A percentile compares a stretch with the other conserved stretches of the same genome.
phyloP scores from a whole-genome alignment of 2,113 vertebrate genomes.

The Misgurnus mizolepis region DNA sequence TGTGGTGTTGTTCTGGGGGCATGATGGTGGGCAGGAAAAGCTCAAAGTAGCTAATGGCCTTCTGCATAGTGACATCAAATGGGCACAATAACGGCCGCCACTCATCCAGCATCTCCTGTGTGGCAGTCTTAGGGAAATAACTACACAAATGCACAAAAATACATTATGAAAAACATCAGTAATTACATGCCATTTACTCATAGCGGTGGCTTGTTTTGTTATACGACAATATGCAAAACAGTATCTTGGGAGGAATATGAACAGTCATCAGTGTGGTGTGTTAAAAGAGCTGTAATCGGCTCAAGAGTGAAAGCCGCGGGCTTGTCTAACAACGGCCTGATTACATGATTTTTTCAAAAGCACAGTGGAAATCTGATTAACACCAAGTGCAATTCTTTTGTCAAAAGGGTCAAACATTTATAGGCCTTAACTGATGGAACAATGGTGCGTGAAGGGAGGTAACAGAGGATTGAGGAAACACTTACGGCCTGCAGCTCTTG shows the following conservation, averaged over 20 bases:
- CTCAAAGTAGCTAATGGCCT: slow-evolving; percentile 95
- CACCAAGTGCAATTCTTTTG: slow-evolving; percentile 11
- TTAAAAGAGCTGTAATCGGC: slow-evolving; percentile 51
- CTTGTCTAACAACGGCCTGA: slow-evolving; percentile 56
- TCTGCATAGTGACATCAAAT: slow-evolving; percentile 81
- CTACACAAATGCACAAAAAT: slow-evolving; percentile 58
- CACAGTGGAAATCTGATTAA: slow-evolving; percentile 42
- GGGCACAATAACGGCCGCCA: slow-evolving; percentile 71
- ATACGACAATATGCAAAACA: slow-evolving; percentile 12
- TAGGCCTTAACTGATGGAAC: slow-evolving; percentile 14
- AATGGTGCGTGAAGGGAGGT: not conserved
- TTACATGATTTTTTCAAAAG: slow-evolving; percentile 54
- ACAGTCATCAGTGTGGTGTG: not conserved
- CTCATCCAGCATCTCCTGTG: slow-evolving; percentile 83
- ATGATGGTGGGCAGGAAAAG: slow-evolving; percentile 95
- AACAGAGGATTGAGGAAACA: slow-evolving; percentile 52
- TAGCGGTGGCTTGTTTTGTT: not conserved
- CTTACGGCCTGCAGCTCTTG: slow-evolving; percentile 96
- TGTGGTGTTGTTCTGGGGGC: slow-evolving; percentile 90
- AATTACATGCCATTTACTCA: not conserved
- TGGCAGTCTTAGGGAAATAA: slow-evolving; percentile 81
- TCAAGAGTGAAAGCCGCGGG: slow-evolving; percentile 26
- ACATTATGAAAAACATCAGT: not conserved
- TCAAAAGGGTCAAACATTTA: slow-evolving; percentile 29
- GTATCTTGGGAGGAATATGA: not conserved